These are phyloP conservation scores for Drosophila kambysellisi DNA, from an alignment of 2,888 invertebrate species.

Conservation along the genomic window DNA sequence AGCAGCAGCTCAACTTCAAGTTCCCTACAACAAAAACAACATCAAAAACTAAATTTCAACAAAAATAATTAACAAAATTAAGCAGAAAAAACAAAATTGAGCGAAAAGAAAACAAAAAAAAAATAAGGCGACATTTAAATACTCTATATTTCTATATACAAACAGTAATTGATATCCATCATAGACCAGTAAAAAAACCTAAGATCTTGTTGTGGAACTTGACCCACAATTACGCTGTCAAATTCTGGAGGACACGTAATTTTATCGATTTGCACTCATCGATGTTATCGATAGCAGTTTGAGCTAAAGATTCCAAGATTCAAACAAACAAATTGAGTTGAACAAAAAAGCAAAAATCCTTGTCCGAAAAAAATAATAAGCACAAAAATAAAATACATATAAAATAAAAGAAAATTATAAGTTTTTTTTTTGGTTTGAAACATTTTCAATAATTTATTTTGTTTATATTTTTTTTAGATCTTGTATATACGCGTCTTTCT, in stretches of 20 bases:
- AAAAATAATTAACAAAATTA: conserved; percentile 71
- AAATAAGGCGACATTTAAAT: conserved; percentile 15
- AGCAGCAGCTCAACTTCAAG: conserved; percentile 31
- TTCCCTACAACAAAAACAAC: conserved; percentile 11
- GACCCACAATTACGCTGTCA: not conserved
- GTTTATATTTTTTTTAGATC: conserved; percentile 41
- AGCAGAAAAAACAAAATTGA: conserved; percentile 39
- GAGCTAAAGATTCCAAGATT: not conserved
- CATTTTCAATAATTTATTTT: conserved; percentile 72
- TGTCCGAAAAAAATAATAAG: conserved; percentile 15
- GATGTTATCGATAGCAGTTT: not conserved
- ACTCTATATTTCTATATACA: conserved; percentile 7
- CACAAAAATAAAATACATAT: conserved; percentile 25
- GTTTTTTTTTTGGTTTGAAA: conserved; percentile 65
- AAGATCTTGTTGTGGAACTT: not conserved
- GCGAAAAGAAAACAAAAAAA: conserved; percentile 4
- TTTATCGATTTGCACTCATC: not conserved
- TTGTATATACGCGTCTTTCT: conserved; percentile 25
- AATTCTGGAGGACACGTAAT: no score
- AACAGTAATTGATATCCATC: not conserved
- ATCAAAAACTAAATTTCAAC: conserved; percentile 50
- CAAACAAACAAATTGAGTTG: not conserved
- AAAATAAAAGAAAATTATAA: conserved; percentile 35
- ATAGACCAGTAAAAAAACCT: not conserved
- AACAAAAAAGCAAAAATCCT: not conserved